Evolutionary conservation across 1,140 invertebrate species (phyloP).

Genomic region (Druon quercuslanigerum): DNA sequence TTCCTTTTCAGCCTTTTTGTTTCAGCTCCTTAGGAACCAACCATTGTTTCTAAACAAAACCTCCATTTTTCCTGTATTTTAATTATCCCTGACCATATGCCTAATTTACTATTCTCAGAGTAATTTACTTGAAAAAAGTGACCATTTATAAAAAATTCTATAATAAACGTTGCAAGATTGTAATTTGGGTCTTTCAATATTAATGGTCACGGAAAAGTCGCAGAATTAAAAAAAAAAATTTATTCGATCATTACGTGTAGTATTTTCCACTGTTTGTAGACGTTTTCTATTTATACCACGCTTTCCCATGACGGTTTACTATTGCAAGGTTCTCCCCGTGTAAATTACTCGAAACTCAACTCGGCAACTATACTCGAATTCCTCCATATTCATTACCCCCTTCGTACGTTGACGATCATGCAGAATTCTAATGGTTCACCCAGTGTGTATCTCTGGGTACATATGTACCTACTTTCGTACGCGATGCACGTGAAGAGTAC

Average conservation of each 20-base stretch:
- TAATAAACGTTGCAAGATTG: too few relatives aligned
- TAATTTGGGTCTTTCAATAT: too few relatives aligned
- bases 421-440: slow-evolving; percentile 30
- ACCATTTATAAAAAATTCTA: too few relatives aligned
- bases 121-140: too few relatives aligned
- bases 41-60: too few relatives aligned
- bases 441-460: slow-evolving; percentile 14
- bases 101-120: too few relatives aligned
- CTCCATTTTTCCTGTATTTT: too few relatives aligned
- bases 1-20: too few relatives aligned
- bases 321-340: slow-evolving; percentile 14
- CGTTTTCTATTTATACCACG: slow-evolving; percentile 8
- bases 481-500: slow-evolving; percentile 24
- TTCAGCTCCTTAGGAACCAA: too few relatives aligned
- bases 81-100: too few relatives aligned
- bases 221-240: too few relatives aligned
- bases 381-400: slow-evolving; percentile 28
- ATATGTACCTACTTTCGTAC: slow-evolving; percentile 29
- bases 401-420: slow-evolving; percentile 26
- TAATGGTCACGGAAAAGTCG: too few relatives aligned
- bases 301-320: slow-evolving; percentile 23
- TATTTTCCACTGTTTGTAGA: background rate
- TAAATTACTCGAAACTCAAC: slow-evolving; percentile 20
- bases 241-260: background rate
- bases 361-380: slow-evolving; percentile 15